Base-by-base conservation (phyloP, 2,888 invertebrate genomes). In the Melinopterus prodromus region DNA sequence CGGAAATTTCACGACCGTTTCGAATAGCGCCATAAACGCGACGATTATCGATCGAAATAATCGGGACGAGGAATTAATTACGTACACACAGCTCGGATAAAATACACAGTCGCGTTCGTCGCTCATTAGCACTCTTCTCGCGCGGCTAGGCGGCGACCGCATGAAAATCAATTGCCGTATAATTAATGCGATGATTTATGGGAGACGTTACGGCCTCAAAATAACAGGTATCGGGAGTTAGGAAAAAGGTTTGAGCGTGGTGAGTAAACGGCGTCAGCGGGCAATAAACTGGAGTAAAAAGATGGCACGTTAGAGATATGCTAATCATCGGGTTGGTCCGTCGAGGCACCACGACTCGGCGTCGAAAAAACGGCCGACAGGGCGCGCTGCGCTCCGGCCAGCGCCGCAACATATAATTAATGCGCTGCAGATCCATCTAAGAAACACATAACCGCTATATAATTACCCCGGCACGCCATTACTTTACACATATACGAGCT, bases 111-210 rank as follows among this genome's bases (percentile, higher is more conserved):
- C 53, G 53, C 53, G 9, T 53, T 12, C 9, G 53, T 53, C 53
- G 53, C 53, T 53, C 53, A 53, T 53, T 53, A 53, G 53, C 53
- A 9, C 53, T 53, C 53, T 53, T 53, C 53, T 53, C 53, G 53
- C 53, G 53, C 53, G 53, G 53, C 5, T 53, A 53, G 53, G 53
- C 53, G 26, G 26, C 26, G 26, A 26, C 26, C 26, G 53, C 12
- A 53, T 53, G 53, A 53, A 53, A 53, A 53, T 53, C 53, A 53
- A 53, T 53, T 53, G 53, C 53, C 53, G 53, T 53, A 53, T 53
- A 53, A 53, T 53, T 53, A 53, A 53, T 53, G 12, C 53, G 53
- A 53, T 53, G 53, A 53, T 53, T 53, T 53, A 53, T 53, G 53
- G 53, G 53, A 9, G 38, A 53, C 53, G 53, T 53, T 53, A 53